Evolutionary conservation across 2,888 invertebrate genomes (phyloP), one percentile per base, ranked within the genome.

Genomic region (Caradrina clavipalpis): DNA sequence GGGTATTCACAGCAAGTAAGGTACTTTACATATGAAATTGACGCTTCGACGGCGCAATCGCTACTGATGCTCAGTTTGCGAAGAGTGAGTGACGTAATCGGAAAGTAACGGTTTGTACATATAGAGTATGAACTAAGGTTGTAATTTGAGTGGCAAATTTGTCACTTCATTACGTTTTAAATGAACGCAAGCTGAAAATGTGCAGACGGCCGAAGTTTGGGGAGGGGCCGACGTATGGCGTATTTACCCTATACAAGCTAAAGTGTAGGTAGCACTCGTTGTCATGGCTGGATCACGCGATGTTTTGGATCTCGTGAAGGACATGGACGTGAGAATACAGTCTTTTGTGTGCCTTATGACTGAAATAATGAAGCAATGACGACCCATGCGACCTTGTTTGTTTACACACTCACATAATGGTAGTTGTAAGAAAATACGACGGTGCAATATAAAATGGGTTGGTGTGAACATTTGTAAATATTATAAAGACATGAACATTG

Each of bases 221-320:
- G n/a, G n/a, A n/a, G n/a, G n/a, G n/a, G n/a, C n/a, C n/a, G n/a
- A n/a, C n/a, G n/a, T n/a, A n/a, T n/a, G n/a, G n/a, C n/a, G n/a
- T n/a, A n/a, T n/a, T n/a, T n/a, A n/a, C n/a, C n/a, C n/a, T n/a
- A 26, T 26, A 76, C 53, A 63, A 73, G 72, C 59, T 67, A 60
- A 54, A 71, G 79, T 78, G 76, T 73, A 73, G 61, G 79, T 66
- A 64, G 68, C 45, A 35, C 62, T 69, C 61, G 72, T 85, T 86
- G 85, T 79, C 83, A 73, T 83, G 84, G 73, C 72, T 62, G 61
- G 60, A 76, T 84, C 83, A 85, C 82, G 84, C 78, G 80, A 80
- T 80, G 77, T 83, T 81, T 82, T 84, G 72, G 78, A 64, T 78
- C 67, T 61, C 56, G 53, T 76, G 68, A 70, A 82, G 77, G 78